Conservation (phyloP, 2,888 invertebrate genomes). For the Rhopalosiphum nymphaeae region DNA sequence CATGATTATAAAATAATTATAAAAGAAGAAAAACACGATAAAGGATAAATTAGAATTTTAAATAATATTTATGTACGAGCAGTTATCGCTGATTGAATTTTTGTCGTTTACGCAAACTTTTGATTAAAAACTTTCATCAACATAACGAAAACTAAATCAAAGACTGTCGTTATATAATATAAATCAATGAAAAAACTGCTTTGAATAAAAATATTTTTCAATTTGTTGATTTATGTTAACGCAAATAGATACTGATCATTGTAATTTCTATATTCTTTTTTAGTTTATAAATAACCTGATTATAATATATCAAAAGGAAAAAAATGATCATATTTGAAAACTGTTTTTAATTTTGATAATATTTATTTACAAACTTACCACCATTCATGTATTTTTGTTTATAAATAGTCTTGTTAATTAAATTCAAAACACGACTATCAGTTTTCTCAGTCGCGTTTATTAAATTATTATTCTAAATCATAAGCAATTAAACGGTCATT, state of each 20-base stretch:
- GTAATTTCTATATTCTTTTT: not conserved
- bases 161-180: not conserved
- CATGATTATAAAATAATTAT: not conserved
- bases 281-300: not conserved
- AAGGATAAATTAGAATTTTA: not conserved
- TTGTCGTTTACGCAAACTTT: not conserved
- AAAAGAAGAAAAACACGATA: not conserved
- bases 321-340: not conserved
- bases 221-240: not conserved
- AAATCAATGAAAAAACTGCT: not conserved
- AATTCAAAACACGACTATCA: not conserved
- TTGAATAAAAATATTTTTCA: not conserved
- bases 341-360: not conserved
- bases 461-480: not conserved
- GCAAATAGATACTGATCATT: not conserved
- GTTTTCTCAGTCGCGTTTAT: not conserved
- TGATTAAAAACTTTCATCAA: not conserved
- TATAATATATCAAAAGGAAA: not conserved
- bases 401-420: slow-evolving; percentile 44
- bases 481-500: not conserved
- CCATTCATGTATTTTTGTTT: not conserved
- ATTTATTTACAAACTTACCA: not conserved
- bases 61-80: not conserved
- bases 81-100: not conserved
- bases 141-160: not conserved